Evolutionary conservation across 2,113 vertebrate genomes (phyloP).

Genomic region (Clarias magur): DNA sequence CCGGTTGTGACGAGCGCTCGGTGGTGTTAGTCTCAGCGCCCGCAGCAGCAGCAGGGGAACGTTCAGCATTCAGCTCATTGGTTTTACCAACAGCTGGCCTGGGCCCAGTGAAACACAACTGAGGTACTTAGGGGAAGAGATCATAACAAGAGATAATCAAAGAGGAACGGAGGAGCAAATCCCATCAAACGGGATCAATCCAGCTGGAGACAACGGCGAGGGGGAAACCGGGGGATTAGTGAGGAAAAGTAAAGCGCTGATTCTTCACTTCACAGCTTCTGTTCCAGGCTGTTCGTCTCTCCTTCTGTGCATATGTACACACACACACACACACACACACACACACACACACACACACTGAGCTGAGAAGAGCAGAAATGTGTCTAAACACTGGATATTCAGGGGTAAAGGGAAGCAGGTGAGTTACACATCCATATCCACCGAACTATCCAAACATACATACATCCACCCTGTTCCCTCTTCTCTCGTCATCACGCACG

Average conservation of each 20-base stretch:
- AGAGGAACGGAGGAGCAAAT: conserved; percentile 44
- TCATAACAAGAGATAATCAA: conserved; percentile 48
- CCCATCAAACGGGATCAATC: conserved; percentile 40
- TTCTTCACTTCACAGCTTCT: neutral
- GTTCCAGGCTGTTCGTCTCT: neutral
- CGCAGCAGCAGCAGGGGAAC: neutral
- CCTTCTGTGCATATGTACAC: neutral
- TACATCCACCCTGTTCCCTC: neutral
- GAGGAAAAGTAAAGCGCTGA: neutral
- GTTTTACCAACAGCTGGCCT: conserved; percentile 37
- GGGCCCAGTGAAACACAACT: conserved; percentile 37
- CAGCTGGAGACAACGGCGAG: neutral
- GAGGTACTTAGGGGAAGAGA: conserved; percentile 34
- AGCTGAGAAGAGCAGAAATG: neutral
- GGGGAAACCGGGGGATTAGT: conserved; percentile 15
- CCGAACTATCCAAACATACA: neutral
- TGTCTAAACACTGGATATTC: neutral
- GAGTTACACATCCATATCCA: neutral
- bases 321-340: neutral
- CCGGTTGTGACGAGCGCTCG: neutral
- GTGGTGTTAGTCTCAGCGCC: neutral
- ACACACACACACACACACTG: neutral
- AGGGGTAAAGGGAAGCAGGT: neutral
- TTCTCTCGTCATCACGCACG: neutral
- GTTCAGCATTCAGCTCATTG: conserved; percentile 22